A percentile compares a stretch with the other conserved stretches of the same genome.
These are phyloP conservation scores for Salvelinus fontinalis DNA, from an alignment of 2,113 vertebrate genomes.

Conservation along the genomic window DNA sequence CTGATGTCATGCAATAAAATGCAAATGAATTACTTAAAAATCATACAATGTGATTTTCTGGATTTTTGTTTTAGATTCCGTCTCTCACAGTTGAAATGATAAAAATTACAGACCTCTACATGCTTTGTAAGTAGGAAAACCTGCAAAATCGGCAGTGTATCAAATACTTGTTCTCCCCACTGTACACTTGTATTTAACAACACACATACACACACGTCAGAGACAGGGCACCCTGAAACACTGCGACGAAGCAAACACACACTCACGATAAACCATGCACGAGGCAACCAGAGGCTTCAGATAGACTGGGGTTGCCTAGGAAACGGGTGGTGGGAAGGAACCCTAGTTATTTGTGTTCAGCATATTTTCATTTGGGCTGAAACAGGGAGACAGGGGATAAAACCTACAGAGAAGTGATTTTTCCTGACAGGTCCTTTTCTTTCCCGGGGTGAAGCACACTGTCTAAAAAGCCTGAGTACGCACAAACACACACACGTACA, in stretches of 20 bases:
- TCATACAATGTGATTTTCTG: no score
- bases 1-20: no score
- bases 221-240: neutral
- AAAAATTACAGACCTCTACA: no score
- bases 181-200: no score
- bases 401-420: neutral
- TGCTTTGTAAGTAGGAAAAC: no score
- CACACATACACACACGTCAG: neutral
- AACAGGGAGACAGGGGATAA: slow-evolving; percentile 2
- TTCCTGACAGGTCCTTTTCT: slow-evolving; percentile 5
- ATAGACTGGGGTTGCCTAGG: slow-evolving; percentile 38
- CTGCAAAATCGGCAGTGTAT: no score
- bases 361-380: slow-evolving; percentile 28
- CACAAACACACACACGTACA: neutral
- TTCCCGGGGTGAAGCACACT: neutral
- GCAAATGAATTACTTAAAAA: no score
- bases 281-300: slow-evolving; percentile 16
- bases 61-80: no score
- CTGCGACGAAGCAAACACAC: neutral
- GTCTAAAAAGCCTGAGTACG: no score
- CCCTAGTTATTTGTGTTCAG: slow-evolving; percentile 33
- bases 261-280: neutral
- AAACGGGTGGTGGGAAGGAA: slow-evolving; percentile 28
- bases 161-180: no score
- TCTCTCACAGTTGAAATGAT: no score